Percentiles rank a stretch among this genome's conserved stretches.
phyloP scores from a whole-genome alignment of 2,888 invertebrate genomes.

The Nymphalis polychloros region DNA sequence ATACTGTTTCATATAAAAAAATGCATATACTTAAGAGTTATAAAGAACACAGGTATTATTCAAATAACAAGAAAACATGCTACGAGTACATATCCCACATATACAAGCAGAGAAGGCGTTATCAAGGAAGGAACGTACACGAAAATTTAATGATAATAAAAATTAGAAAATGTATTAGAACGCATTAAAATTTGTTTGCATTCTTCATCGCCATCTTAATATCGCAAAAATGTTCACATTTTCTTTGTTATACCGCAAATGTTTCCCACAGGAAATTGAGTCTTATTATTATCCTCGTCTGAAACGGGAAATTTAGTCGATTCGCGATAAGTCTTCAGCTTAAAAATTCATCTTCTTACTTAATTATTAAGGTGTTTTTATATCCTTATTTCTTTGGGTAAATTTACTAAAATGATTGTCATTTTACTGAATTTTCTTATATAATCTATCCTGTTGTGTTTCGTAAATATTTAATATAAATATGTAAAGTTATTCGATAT shows the following conservation, averaged over 20 bases:
- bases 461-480: no score
- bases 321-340: conserved; percentile 24
- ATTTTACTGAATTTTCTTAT: not conserved
- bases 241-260: conserved; percentile 38
- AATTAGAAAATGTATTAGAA: not conserved
- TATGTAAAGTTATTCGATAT: no score
- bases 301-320: conserved; percentile 23
- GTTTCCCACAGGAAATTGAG: conserved; percentile 45
- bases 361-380: conserved; percentile 3
- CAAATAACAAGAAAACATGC: no score
- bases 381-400: not conserved
- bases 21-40: no score
- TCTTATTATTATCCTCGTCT: conserved; percentile 40
- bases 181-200: conserved; percentile 1
- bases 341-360: conserved; percentile 15
- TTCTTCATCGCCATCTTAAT: conserved; percentile 32
- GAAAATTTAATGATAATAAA: not conserved
- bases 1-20: no score
- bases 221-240: conserved; percentile 40
- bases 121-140: not conserved
- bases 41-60: no score
- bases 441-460: no score
- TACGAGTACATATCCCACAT: no score
- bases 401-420: not conserved
- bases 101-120: no score